A percentile compares a stretch with the other conserved stretches of the same genome.
Conservation (phyloP, 2,113 vertebrate genomes). For the Mustelus asterias region DNA sequence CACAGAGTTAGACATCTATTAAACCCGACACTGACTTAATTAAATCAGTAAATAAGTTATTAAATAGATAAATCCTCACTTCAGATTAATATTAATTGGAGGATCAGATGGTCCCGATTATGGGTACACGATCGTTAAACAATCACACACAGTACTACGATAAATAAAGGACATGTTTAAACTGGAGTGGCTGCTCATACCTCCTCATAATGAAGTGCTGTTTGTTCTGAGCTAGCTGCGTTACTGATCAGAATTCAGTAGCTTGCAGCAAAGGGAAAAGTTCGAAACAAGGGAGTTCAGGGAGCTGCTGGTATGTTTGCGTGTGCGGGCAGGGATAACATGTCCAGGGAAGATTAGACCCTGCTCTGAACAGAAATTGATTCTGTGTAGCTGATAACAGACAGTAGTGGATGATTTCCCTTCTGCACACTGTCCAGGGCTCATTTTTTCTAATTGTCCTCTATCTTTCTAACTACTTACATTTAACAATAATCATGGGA, state of each 20-base stretch:
- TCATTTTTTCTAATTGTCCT: neutral
- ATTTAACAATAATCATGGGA: neutral
- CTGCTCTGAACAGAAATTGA: neutral
- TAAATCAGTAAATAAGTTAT: constrained; percentile 28
- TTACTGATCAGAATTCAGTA: neutral
- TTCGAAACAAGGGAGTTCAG: neutral
- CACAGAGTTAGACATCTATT: constrained; percentile 27
- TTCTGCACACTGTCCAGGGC: neutral
- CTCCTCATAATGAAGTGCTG: neutral
- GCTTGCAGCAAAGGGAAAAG: neutral
- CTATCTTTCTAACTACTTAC: neutral
- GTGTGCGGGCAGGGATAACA: neutral
- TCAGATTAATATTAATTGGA: constrained; percentile 19
- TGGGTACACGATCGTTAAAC: constrained; percentile 17
- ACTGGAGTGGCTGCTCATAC: neutral
- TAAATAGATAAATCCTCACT: constrained; percentile 14
- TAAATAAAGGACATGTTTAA: neutral
- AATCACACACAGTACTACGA: neutral
- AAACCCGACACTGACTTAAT: constrained; percentile 25
- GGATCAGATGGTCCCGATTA: neutral
- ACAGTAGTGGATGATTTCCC: neutral
- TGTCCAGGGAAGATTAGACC: too few species aligned
- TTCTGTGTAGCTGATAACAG: neutral
- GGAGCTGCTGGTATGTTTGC: neutral
- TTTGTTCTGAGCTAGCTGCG: neutral